Evolutionary conservation across 2,113 vertebrate species (phyloP).

Genomic region (Cavia porcellus): DNA sequence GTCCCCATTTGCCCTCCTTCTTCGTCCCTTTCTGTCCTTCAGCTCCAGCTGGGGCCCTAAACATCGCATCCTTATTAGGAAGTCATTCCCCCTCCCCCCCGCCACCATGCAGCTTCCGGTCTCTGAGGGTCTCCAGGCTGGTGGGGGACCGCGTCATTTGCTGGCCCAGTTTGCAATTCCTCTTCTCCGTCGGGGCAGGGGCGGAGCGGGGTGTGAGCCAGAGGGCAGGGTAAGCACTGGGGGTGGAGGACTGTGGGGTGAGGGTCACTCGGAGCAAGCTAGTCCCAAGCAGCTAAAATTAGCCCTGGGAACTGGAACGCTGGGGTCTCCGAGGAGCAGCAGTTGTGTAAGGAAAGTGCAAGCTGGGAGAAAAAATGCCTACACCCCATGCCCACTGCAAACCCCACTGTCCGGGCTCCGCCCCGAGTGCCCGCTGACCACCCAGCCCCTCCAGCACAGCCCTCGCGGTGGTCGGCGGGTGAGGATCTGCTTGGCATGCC

Average conservation of each 20-base stretch:
- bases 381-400: not conserved
- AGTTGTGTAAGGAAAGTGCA: slow-evolving; percentile 82
- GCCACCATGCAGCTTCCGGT: slow-evolving; percentile 68
- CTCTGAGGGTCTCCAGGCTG: slow-evolving; percentile 78
- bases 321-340: slow-evolving; percentile 82
- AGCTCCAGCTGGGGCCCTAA: slow-evolving; percentile 66
- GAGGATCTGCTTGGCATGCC: slow-evolving; percentile 73
- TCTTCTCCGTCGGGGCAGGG: slow-evolving; percentile 35
- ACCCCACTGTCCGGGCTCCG: slow-evolving; percentile 57
- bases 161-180: slow-evolving; percentile 62
- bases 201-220: slow-evolving; percentile 53
- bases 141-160: slow-evolving; percentile 47
- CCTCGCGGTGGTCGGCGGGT: slow-evolving; percentile 72
- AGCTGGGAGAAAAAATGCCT: slow-evolving; percentile 42
- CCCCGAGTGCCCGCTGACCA: slow-evolving; percentile 55
- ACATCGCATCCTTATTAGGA: slow-evolving; percentile 80
- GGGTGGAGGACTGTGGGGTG: slow-evolving; percentile 70
- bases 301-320: slow-evolving; percentile 87
- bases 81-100: slow-evolving; percentile 37
- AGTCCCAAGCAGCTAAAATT: slow-evolving; percentile 88
- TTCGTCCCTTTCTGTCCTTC: not conserved
- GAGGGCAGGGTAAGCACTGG: not conserved
- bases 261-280: slow-evolving; percentile 82
- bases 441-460: slow-evolving; percentile 50
- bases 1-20: not conserved